These are phyloP conservation scores for Drosophila funebris DNA, from an alignment of 1,140 invertebrate genomes.

Conservation along the genomic window DNA sequence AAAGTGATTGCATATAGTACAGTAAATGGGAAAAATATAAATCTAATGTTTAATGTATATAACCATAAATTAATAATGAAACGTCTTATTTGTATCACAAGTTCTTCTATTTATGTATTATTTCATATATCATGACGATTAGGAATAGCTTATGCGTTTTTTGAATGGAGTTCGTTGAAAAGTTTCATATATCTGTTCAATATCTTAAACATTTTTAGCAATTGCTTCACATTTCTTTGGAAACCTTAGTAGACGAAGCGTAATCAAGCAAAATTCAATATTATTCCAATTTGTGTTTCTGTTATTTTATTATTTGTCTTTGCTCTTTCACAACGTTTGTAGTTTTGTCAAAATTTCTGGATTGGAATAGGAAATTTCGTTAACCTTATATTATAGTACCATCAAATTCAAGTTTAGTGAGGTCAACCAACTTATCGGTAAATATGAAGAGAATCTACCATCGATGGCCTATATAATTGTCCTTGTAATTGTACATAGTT, in stretches of 20 bases:
- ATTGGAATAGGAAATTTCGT: constrained; percentile 46
- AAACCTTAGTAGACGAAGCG: constrained; percentile 35
- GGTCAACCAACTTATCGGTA: constrained; percentile 57
- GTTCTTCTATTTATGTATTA: too few species aligned
- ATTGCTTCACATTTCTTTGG: not conserved
- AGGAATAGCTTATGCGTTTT: too few species aligned
- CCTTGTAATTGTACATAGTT: not conserved
- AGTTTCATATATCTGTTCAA: not conserved
- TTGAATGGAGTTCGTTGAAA: not conserved
- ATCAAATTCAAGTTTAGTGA: constrained; percentile 67
- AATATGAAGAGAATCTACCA: constrained; percentile 14
- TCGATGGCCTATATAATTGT: not conserved
- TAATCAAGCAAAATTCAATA: constrained; percentile 10
- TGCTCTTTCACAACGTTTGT: constrained; percentile 56
- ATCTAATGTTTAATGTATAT: too few species aligned
- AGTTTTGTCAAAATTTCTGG: constrained; percentile 73
- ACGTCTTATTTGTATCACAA: too few species aligned
- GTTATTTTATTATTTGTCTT: constrained; percentile 54
- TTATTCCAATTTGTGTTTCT: constrained; percentile 18
- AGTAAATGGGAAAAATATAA: too few species aligned
- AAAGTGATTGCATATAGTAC: too few species aligned
- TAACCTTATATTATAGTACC: constrained; percentile 40
- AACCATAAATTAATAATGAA: too few species aligned
- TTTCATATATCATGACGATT: too few species aligned
- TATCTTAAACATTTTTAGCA: not conserved